Conservation (phyloP, 2,797 vertebrate genomes). For the Pterois miles region DNA sequence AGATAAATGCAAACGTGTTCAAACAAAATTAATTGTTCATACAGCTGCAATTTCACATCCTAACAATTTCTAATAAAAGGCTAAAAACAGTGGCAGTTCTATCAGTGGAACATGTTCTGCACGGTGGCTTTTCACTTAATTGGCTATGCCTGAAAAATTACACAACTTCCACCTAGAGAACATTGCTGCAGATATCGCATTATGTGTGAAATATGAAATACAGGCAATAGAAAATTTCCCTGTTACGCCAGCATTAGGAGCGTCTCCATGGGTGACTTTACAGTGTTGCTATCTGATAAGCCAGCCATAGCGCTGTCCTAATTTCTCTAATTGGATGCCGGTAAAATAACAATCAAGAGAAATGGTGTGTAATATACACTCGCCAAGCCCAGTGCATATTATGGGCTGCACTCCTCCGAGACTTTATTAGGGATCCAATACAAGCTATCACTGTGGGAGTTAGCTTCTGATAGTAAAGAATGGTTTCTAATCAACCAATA, state of each 20-base stretch:
- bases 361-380: slow-evolving; percentile 65
- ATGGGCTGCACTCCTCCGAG: slow-evolving; percentile 52
- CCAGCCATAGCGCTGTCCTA: slow-evolving; percentile 29
- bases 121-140: slow-evolving; percentile 56
- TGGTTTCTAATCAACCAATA: slow-evolving; percentile 63
- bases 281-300: slow-evolving; percentile 53
- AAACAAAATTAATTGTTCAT: slow-evolving; percentile 27
- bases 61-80: slow-evolving; percentile 48
- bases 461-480: slow-evolving; percentile 62
- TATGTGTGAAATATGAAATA: slow-evolving; percentile 71
- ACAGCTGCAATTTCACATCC: slow-evolving; percentile 50
- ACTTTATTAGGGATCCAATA: slow-evolving; percentile 71
- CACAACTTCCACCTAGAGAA: slow-evolving; percentile 55
- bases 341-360: slow-evolving; percentile 74
- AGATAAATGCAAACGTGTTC: slow-evolving; percentile 6
- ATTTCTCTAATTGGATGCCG: slow-evolving; percentile 65
- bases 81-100: slow-evolving; percentile 40
- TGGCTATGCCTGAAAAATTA: slow-evolving; percentile 65
- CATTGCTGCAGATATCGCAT: slow-evolving; percentile 55
- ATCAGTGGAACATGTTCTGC: slow-evolving; percentile 48
- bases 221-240: slow-evolving; percentile 42
- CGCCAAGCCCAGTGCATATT: slow-evolving; percentile 33
- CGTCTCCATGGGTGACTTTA: slow-evolving; percentile 46
- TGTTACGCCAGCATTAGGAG: slow-evolving; percentile 52
- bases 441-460: slow-evolving; percentile 46